Conservation (phyloP, 1,140 invertebrate species). For the Globodera rostochiensis region DNA sequence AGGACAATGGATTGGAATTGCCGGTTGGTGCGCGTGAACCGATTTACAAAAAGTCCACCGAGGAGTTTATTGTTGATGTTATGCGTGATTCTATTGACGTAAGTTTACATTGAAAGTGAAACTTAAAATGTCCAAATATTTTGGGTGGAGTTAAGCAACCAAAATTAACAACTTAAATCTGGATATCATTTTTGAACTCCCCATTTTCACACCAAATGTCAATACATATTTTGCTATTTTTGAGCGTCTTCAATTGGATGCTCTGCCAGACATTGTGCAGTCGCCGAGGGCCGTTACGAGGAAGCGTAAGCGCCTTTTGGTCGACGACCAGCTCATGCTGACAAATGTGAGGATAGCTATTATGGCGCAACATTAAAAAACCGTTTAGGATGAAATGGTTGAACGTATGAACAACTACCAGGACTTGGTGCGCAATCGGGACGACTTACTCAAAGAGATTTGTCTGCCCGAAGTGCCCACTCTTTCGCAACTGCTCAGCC, state of each 20-base stretch:
- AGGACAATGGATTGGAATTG: constrained; percentile 15
- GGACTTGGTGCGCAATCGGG: background rate
- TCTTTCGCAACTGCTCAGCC: constrained; percentile 15
- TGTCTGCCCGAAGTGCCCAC: no score
- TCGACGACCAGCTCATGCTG: constrained; percentile 1
- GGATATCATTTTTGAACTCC: no score
- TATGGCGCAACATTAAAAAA: background rate
- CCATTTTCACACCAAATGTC: background rate
- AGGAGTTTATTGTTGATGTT: background rate
- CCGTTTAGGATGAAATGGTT: background rate
- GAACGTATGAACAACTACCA: background rate
- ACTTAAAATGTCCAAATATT: no score
- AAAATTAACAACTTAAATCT: no score
- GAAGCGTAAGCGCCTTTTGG: background rate
- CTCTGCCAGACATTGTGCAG: constrained; percentile 6
- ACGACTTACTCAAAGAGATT: constrained; percentile 1
- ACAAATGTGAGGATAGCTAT: background rate
- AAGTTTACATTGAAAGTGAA: background rate
- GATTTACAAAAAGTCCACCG: constrained; percentile 8
- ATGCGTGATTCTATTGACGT: background rate
- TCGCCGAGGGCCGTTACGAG: background rate
- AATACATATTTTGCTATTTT: background rate
- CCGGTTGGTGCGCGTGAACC: constrained; percentile 5
- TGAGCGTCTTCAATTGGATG: constrained; percentile 9
- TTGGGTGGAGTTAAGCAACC: no score